Percentiles rank a stretch among this genome's conserved stretches.
Evolutionary conservation across 1,140 invertebrate genomes (phyloP).

Genomic region (Archivesica marissinica): DNA sequence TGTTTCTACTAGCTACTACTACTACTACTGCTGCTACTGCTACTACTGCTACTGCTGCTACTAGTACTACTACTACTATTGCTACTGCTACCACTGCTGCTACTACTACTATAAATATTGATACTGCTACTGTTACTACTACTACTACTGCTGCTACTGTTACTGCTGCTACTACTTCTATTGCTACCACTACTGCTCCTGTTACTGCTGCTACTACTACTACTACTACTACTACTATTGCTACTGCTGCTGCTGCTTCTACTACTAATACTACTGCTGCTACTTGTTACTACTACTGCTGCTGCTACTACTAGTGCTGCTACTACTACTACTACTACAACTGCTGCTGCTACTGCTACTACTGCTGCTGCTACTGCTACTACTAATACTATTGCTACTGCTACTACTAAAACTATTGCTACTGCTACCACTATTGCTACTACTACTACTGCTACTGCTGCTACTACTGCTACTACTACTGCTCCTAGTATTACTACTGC

Average conservation of each 20-base stretch:
- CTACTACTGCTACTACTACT: too few relatives aligned
- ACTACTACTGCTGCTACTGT: background rate
- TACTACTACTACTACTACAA: background rate
- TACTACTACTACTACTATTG: background rate
- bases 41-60: background rate
- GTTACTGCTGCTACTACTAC: background rate
- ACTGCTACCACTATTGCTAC: too few relatives aligned
- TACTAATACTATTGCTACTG: too few relatives aligned
- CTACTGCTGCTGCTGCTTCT: background rate
- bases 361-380: too few relatives aligned
- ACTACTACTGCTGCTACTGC: too few relatives aligned
- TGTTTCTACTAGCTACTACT: too few relatives aligned
- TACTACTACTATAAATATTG: background rate
- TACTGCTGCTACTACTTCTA: background rate
- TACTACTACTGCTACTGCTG: too few relatives aligned
- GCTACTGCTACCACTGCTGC: background rate
- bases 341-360: background rate
- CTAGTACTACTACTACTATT: background rate
- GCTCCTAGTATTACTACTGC: too few relatives aligned
- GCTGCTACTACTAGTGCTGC: background rate
- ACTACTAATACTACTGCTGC: background rate
- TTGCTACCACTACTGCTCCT: background rate
- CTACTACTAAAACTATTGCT: too few relatives aligned
- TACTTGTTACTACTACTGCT: background rate
- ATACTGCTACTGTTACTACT: background rate